phyloP scores from a whole-genome alignment of 1,140 invertebrate genomes.

The Eubasilissa regina region DNA sequence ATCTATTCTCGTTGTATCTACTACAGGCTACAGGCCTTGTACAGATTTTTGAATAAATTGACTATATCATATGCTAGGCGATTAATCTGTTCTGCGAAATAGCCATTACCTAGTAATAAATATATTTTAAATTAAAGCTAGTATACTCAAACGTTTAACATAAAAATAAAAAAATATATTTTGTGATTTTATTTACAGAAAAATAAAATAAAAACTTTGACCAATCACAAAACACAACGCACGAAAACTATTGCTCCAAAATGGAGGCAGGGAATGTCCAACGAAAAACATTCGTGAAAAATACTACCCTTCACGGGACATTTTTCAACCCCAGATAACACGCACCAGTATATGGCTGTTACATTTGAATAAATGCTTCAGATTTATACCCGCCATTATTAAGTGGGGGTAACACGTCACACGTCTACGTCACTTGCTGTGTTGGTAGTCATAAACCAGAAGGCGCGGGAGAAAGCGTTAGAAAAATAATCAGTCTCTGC shows the following conservation, averaged over 20 bases:
- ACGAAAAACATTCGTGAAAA: slow-evolving; percentile 39
- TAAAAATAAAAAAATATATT: too few relatives aligned
- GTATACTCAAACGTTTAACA: too few relatives aligned
- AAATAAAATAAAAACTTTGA: slow-evolving; percentile 3
- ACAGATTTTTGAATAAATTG: too few relatives aligned
- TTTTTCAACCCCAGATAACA: slow-evolving; percentile 40
- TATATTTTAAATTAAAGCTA: too few relatives aligned
- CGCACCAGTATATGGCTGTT: slow-evolving; percentile 15
- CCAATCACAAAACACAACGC: slow-evolving; percentile 17
- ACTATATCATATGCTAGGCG: too few relatives aligned
- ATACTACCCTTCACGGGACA: slow-evolving; percentile 13
- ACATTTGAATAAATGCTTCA: slow-evolving; percentile 43
- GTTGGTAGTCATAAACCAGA: slow-evolving; percentile 30
- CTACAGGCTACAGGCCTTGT: too few relatives aligned
- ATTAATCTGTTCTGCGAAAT: too few relatives aligned
- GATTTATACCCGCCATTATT: slow-evolving; percentile 40
- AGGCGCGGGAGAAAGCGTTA: neutral
- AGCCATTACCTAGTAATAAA: too few relatives aligned
- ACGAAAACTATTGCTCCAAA: neutral
- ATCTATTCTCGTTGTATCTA: too few relatives aligned
- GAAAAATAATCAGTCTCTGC: slow-evolving; percentile 13
- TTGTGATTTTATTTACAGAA: too few relatives aligned
- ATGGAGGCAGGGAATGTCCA: neutral
- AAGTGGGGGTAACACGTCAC: slow-evolving; percentile 39
- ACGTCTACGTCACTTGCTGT: slow-evolving; percentile 11